Evolutionary conservation across 2,113 vertebrate genomes (phyloP), one percentile per base, ranked within the genome.

Genomic region (Eurypyga helias): DNA sequence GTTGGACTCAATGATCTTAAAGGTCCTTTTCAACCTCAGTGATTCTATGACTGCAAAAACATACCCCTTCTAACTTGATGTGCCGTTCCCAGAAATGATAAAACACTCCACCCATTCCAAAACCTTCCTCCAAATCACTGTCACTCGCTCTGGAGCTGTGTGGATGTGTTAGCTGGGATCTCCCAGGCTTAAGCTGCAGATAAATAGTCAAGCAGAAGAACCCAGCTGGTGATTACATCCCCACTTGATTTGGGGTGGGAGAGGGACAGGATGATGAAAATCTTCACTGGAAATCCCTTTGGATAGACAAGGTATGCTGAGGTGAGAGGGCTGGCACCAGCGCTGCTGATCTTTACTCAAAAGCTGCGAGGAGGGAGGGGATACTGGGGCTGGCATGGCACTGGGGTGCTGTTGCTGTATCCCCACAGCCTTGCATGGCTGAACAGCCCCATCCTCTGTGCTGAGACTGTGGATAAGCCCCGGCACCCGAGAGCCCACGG

Each of bases 401-500:
- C 1, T 19, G 70, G 31, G 34, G 1, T 38, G 34, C 67, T 80
- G 64, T 11, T 1, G 4, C 24, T 67, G 33, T 29, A 29, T 52
- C n/a, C 21, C 15, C 70, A 17, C 38, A 33, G 70, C 48, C 16
- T 43, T 24, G 26, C 0, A 1, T 11, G 43, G 28, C 33, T 52
- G 28, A 49, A 14, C 15, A 24, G 28, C n/a, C 46, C 78, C 13
- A 13, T 20, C 15, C 16, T 11, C 46, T 49, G 33, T 38, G 46
- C 24, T 5, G 6, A 45, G 54, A 14, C 54, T 62, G 51, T 26
- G 66, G 43, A 19, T 5, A 11, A 36, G 13, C 13, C 33, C 38
- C 0, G 3, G 13, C 13, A 38, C 16, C 19, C 0, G 0, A 20
- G 3, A 48, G 25, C 8, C 38, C 0, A 0, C 0, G 1, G 16